These are phyloP conservation scores for Platypus cylindrus DNA, from an alignment of 2,888 invertebrate genomes.

Conservation along the genomic window DNA sequence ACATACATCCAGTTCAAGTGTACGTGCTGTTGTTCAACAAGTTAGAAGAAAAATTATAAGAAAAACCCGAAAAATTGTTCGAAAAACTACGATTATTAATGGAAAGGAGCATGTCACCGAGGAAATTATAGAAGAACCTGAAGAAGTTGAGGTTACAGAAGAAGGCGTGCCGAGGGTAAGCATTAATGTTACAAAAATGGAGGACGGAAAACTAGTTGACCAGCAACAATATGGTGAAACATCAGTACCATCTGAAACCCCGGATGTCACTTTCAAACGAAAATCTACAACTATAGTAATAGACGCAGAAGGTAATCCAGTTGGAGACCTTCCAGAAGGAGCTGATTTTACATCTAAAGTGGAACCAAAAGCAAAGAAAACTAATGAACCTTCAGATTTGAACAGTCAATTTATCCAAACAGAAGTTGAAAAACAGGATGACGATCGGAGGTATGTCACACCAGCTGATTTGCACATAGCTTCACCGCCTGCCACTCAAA, in stretches of 20 bases:
- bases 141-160: slow-evolving; percentile 57
- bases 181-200: slow-evolving; percentile 49
- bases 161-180: slow-evolving; percentile 60
- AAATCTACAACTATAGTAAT: slow-evolving; percentile 21
- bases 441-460: slow-evolving; percentile 32
- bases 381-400: not conserved
- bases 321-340: slow-evolving; percentile 15
- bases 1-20: slow-evolving; percentile 54
- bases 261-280: slow-evolving; percentile 19
- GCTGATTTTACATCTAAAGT: slow-evolving; percentile 6
- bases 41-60: slow-evolving; percentile 65
- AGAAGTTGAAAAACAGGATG: slow-evolving; percentile 26
- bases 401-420: not conserved
- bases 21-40: slow-evolving; percentile 70
- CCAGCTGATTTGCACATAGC: slow-evolving; percentile 25
- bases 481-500: slow-evolving; percentile 20
- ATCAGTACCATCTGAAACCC: slow-evolving; percentile 22
- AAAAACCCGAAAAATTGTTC: slow-evolving; percentile 61
- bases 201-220: slow-evolving; percentile 38
- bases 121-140: slow-evolving; percentile 76
- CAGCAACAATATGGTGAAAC: slow-evolving; percentile 32
- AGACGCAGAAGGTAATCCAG: slow-evolving; percentile 21
- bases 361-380: not conserved
- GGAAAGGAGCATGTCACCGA: slow-evolving; percentile 75
- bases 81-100: slow-evolving; percentile 63